Percentiles rank a stretch among this genome's conserved stretches.
Evolutionary conservation across 2,888 invertebrate species (phyloP).

Genomic region (Melinaea menophilus): DNA sequence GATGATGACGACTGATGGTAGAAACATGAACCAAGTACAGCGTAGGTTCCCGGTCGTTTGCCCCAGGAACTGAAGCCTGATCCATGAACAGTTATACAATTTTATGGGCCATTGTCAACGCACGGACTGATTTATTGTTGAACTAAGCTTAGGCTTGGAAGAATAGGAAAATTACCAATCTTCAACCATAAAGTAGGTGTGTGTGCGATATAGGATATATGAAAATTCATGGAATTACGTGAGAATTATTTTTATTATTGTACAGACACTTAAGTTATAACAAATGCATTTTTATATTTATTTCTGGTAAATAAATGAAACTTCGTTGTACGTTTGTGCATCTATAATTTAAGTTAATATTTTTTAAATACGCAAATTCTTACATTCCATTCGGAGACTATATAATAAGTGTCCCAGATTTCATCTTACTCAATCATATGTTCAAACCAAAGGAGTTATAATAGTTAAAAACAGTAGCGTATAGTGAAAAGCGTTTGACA

Average conservation of each 20-base stretch:
- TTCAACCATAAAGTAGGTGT: not conserved
- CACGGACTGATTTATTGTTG: slow-evolving; percentile 30
- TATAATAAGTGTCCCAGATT: too few species aligned
- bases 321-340: too few species aligned
- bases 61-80: slow-evolving; percentile 20
- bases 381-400: too few species aligned
- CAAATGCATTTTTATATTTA: too few species aligned
- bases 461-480: slow-evolving; percentile 21
- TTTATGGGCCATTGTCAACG: slow-evolving; percentile 38
- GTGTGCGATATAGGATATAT: not conserved
- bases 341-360: too few species aligned
- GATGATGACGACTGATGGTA: too few species aligned
- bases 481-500: slow-evolving; percentile 19
- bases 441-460: not conserved
- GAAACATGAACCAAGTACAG: not conserved
- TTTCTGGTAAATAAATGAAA: too few species aligned
- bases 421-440: too few species aligned
- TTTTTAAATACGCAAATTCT: too few species aligned
- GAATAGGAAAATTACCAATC: slow-evolving; percentile 5
- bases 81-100: slow-evolving; percentile 25
- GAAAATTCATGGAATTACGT: too few species aligned
- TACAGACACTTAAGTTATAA: too few species aligned
- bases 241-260: too few species aligned
- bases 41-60: slow-evolving; percentile 15
- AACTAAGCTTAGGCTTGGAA: slow-evolving; percentile 1